A percentile compares a stretch with the other conserved stretches of the same genome.
phyloP scores from a whole-genome alignment of 1,140 invertebrate species.

The Trachymyrmex cornetzi region DNA sequence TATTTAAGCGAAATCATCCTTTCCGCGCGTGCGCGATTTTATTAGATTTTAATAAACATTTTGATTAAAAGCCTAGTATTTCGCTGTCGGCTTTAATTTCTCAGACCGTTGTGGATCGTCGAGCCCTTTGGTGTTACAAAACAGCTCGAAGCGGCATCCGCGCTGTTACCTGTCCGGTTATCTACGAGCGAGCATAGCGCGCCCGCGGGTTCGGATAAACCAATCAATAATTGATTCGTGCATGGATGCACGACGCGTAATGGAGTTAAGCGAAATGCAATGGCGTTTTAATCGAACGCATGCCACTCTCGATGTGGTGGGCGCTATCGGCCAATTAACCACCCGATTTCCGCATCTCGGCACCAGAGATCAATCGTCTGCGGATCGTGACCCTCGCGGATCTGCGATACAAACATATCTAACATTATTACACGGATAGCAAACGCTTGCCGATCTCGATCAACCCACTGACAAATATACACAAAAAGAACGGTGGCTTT shows the following conservation, averaged over 20 bases:
- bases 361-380: background rate
- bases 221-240: slow-evolving; percentile 57
- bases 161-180: background rate
- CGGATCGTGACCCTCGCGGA: background rate
- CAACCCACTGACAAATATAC: too few species aligned
- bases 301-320: background rate
- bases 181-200: background rate
- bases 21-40: background rate
- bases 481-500: too few species aligned
- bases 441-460: too few species aligned
- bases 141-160: background rate
- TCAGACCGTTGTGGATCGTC: background rate
- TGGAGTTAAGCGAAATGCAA: slow-evolving; percentile 38
- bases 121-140: background rate
- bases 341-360: slow-evolving; percentile 4
- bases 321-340: slow-evolving; percentile 24
- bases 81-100: background rate
- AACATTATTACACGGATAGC: too few species aligned
- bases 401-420: too few species aligned
- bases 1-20: too few species aligned
- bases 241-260: slow-evolving; percentile 36
- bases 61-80: background rate
- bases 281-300: slow-evolving; percentile 52
- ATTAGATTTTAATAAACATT: background rate
- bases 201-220: slow-evolving; percentile 22